Base-by-base conservation (phyloP, 1,140 invertebrate species). In the Drosophila kikkawai region DNA sequence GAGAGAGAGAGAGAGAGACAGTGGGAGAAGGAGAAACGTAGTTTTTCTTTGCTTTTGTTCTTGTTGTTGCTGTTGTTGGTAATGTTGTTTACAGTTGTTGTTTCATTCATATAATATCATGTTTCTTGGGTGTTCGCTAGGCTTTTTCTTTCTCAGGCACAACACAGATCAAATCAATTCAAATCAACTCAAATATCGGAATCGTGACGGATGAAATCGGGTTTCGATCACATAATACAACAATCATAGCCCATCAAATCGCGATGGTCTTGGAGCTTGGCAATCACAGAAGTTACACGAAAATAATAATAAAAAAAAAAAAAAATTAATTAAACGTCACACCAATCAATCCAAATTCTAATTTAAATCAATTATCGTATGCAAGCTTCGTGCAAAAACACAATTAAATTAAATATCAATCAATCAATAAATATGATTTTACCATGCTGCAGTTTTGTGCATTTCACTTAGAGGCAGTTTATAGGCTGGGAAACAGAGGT, bases 331-430 rank as follows among this genome's bases (percentile, higher is more conserved):
- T 29, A 29, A 29, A 29, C 22, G 11, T 36, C 50, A 81, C 53
- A 75, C 50, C 45, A 59, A 61, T 58, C 56, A 66, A 78, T 57
- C 42, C 73, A 69, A 85, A 87, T 82, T 77, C 11, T 36, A 53
- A 39, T 56, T 39, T 3, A 39, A 83, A 87, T 80, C 71, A 77
- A 88, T 76, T 60, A 75, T 66, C 45, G n/a, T 68, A 76, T 47
- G 45, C 74, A 76, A 76, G 63, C 71, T 69, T 68, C 64, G 56
- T 78, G 75, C 63, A 78, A 57, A 64, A 75, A 45, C 22, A 36
- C n/a, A 70, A 75, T 17, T 55, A 63, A 63, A 53, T n/a, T n/a
- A 41, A 58, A 66, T 26, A 45, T 66, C 29, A 37, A 41, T 55
- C 51, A 55, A 39, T 56, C 17, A 26, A 19, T 39, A 48, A 56